Conservation (phyloP, 2,113 vertebrate species). For the Aphyosemion australe region DNA sequence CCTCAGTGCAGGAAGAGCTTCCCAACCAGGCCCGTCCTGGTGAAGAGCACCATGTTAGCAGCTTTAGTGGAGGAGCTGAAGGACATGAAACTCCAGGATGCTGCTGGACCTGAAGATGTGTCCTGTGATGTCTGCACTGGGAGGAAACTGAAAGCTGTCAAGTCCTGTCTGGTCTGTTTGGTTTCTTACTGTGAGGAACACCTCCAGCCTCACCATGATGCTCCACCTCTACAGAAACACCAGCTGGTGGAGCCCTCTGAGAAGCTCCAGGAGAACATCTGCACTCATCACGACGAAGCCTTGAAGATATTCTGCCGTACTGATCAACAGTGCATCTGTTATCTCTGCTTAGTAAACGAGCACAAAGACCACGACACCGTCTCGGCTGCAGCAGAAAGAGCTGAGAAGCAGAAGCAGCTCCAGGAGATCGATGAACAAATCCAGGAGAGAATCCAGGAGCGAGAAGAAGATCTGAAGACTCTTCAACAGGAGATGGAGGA, state of each 20-base stretch:
- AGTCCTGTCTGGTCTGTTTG: no score
- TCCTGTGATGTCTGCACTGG: no score
- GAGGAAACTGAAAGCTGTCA: no score
- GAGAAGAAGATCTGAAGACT: not conserved
- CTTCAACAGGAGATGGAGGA: constrained; percentile 12
- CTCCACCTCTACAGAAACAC: constrained; percentile 16
- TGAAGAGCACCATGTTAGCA: not conserved
- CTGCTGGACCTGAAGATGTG: not conserved
- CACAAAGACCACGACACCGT: not conserved
- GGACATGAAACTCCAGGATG: constrained; percentile 8
- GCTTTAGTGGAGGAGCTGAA: constrained; percentile 11
- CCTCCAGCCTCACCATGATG: not conserved
- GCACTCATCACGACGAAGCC: constrained; percentile 14
- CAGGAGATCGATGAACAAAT: not conserved
- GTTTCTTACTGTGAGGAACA: no score
- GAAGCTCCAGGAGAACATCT: constrained; percentile 8
- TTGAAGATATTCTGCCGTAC: constrained; percentile 3
- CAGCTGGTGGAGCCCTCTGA: not conserved
- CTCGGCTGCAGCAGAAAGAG: not conserved
- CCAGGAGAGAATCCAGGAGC: constrained; percentile 8
- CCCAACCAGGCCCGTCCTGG: not conserved
- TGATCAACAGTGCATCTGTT: no score
- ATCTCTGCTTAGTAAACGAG: not conserved
- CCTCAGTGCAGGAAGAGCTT: constrained; percentile 22
- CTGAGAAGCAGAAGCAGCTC: constrained; percentile 10